These are phyloP conservation scores for Cylindroiulus punctatus DNA, from an alignment of 2,888 invertebrate genomes.

Conservation along the genomic window DNA sequence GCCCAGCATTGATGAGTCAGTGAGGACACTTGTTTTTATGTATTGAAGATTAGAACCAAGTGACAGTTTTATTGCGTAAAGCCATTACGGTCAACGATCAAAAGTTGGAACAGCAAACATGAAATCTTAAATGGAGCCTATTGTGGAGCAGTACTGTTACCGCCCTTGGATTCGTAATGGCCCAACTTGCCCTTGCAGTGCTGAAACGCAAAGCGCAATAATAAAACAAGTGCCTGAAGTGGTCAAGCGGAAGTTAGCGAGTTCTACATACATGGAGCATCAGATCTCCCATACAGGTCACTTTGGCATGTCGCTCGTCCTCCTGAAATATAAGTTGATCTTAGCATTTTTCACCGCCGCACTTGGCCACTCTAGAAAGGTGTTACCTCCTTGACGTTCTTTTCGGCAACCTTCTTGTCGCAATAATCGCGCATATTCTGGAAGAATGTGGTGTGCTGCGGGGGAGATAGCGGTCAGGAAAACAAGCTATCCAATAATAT, in stretches of 20 bases:
- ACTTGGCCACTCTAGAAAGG: no score
- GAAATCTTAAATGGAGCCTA: neutral
- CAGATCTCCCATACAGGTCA: neutral
- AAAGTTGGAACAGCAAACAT: neutral
- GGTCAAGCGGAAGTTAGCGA: neutral
- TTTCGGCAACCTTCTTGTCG: neutral
- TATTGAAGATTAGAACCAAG: neutral
- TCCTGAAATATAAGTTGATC: neutral
- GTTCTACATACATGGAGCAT: neutral
- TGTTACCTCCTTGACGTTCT: neutral
- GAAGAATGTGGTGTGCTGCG: neutral
- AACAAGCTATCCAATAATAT: neutral
- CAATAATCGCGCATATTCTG: neutral
- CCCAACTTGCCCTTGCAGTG: neutral
- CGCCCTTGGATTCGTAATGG: neutral
- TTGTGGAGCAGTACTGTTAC: neutral
- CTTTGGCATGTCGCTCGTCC: neutral
- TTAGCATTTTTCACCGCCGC: neutral
- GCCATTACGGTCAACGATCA: neutral
- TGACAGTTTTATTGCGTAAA: neutral
- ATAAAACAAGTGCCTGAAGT: neutral
- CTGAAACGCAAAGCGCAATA: neutral
- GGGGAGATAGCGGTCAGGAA: neutral
- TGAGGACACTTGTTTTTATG: neutral
- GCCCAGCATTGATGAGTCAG: no score